These are phyloP conservation scores for Platyura marginata DNA, from an alignment of 1,140 invertebrate species.

Conservation along the genomic window DNA sequence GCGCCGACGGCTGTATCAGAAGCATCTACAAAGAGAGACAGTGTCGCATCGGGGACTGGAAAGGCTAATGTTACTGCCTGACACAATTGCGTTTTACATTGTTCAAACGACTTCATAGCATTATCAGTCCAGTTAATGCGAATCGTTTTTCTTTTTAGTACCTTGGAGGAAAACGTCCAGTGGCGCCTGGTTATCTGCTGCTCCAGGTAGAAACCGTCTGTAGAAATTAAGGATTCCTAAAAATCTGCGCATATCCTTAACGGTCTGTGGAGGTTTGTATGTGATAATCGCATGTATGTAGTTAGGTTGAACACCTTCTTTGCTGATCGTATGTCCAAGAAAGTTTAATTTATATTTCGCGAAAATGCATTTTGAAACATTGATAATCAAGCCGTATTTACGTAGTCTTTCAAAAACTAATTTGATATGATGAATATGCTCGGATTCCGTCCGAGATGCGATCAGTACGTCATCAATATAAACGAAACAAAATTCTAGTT, in stretches of 20 bases:
- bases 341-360: conserved; percentile 9
- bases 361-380: conserved; percentile 14
- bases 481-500: conserved; percentile 12
- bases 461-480: conserved; percentile 23
- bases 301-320: conserved; percentile 7
- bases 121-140: no score
- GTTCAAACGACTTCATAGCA: conserved; percentile 18
- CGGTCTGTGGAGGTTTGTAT: conserved; percentile 8
- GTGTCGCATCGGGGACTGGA: conserved; percentile 7
- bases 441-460: conserved; percentile 9
- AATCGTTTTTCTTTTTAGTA: conserved; percentile 12
- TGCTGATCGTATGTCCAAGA: conserved; percentile 8
- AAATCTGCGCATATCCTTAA: conserved; percentile 13
- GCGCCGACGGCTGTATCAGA: conserved; percentile 20
- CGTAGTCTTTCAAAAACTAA: conserved; percentile 6
- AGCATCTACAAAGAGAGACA: conserved; percentile 14
- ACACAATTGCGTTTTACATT: conserved; percentile 17
- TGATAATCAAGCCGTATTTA: conserved; percentile 9
- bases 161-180: conserved; percentile 7
- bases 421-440: conserved; percentile 14
- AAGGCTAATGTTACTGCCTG: conserved; percentile 11
- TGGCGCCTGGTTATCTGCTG: conserved; percentile 9
- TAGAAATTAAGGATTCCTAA: conserved; percentile 20
- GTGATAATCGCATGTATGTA: conserved; percentile 9
- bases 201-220: conserved; percentile 11